Base-by-base conservation (phyloP, 2,888 invertebrate genomes). In the Apantesis nais region DNA sequence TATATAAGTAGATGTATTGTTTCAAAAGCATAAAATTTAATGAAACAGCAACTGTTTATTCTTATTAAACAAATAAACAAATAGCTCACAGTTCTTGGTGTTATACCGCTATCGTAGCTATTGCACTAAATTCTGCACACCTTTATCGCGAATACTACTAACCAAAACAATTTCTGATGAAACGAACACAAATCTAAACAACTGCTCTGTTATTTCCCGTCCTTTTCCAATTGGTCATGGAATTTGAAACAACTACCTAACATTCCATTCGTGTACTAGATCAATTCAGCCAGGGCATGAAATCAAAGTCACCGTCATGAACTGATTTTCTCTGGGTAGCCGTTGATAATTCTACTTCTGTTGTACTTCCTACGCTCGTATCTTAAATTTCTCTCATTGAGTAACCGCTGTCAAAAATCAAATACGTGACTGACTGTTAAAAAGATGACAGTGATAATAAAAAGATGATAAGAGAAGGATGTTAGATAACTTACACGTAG, bases 181-280 rank as follows among this genome's bases (percentile, higher is more conserved):
- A 62, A 48, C 70, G 44, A 66, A 44, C 55, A 66, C 62, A 70
- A 66, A 60, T 70, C 34, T 41, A 29, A 19, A 70, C 65, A 52
- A 61, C 22, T n/a, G 34, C 34, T 31, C 31, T 39, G 62, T 67
- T 67, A 69, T 66, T 68, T 66, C 44, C 58, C 68, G 67, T 63
- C 62, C 67, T 44, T 60, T 60, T n/a, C 34, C 48, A 19, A 71
- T 66, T 71, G 66, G 63, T 25, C 61, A 66, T 25, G 80, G 75
- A 74, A 81, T 81, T 66, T 72, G 72, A 68, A 48, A 29, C 77
- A 71, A 62, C 34, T 34, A 41, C 12, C 62, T 55, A 75, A 71
- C 81, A 80, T 80, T 80, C 80, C 65, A 12, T 55, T 60, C 70
- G 62, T 76, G 79, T 74, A 78, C 78, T 70, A 75, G 76, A 72